Base-by-base conservation (phyloP, 2,888 invertebrate species). In the Noctua pronuba region DNA sequence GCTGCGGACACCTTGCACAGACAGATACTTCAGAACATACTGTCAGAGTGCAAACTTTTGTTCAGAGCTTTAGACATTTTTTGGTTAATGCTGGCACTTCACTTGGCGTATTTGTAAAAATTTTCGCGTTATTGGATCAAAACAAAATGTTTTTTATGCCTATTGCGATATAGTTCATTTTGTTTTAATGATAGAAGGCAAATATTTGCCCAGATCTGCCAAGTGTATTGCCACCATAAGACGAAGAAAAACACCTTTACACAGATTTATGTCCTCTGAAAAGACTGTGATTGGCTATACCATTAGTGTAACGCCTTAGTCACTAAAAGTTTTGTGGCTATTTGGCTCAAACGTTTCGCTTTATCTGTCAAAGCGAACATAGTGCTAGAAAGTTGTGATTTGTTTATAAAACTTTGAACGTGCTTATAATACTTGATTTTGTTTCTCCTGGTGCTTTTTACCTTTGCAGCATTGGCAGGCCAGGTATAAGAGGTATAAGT, bases 391-490 rank as follows among this genome's bases (percentile, higher is more conserved):
- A 68, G 52, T 28, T 41, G 71, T 73, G 67, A 44, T 3, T 73
- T 41, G 6, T 3, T 41, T 38, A 10, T 41, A 1, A 35, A 55
- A 31, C 6, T 55, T n/a, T 58, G 5, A 44, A 74, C 44, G 67
- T 65, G 58, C 49, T 58, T 31, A n/a, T 28, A 44, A 41, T 21
- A n/a, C n/a, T 24, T 1, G 16, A n/a, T 60, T 41, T 41, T 73
- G 2, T 41, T 38, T n/a, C 46, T 52, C 6, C 21, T 58, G 1
- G n/a, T 69, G 24, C 18, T 31, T 31, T 38, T 84, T 84, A 84
- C 84, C 79, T 84, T 75, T 83, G 83, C 13, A 84, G 83, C 83
- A 84, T 89, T 46, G 94, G 92, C 83, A 92, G 92, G 83, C 94
- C 95, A 72, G 93, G 94, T 86, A 92, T 82, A 41, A 85, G 80